These are phyloP conservation scores for Oligia latruncula DNA, from an alignment of 2,888 invertebrate species.

Conservation along the genomic window DNA sequence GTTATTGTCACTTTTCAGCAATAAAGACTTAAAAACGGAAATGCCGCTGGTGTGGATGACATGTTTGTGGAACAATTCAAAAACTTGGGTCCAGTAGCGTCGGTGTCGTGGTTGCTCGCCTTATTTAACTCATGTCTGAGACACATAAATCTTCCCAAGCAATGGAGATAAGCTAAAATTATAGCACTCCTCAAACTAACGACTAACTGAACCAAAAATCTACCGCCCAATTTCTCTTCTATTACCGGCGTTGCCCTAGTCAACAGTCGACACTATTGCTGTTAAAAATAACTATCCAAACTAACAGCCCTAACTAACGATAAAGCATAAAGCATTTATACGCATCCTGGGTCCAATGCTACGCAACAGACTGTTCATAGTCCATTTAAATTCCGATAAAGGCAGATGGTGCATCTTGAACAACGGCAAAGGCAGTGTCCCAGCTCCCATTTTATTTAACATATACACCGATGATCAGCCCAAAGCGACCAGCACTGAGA, in stretches of 20 bases:
- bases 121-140: neutral
- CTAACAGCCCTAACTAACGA: neutral
- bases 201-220: neutral
- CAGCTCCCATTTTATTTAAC: neutral
- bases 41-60: neutral
- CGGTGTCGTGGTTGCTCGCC: neutral
- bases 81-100: neutral
- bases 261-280: neutral
- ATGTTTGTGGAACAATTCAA: neutral
- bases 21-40: neutral
- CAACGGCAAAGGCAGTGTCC: neutral
- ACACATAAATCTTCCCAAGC: neutral
- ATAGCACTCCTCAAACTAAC: neutral
- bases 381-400: neutral
- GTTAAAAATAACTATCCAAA: neutral
- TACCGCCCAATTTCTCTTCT: neutral
- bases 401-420: neutral
- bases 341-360: neutral
- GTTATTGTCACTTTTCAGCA: neutral
- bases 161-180: neutral
- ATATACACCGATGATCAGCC: neutral
- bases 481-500: neutral
- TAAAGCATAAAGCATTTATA: neutral
- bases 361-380: neutral
- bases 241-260: neutral